A percentile compares a stretch with the other conserved stretches of the same genome.
phyloP scores from a whole-genome alignment of 2,113 vertebrate species.

The Larimichthys polyactis region DNA sequence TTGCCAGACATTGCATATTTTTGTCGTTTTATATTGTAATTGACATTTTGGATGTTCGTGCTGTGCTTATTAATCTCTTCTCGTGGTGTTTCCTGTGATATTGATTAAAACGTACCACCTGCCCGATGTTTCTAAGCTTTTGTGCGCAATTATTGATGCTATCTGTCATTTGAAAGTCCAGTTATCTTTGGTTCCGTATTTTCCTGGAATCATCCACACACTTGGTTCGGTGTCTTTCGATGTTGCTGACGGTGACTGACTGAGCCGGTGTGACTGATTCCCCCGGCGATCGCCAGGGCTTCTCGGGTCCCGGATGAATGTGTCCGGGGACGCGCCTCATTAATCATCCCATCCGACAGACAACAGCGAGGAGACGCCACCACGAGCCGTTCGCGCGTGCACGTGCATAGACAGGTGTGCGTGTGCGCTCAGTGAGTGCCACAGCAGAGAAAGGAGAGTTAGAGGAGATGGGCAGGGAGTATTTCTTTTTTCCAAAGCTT shows the following conservation, averaged over 20 bases:
- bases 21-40: neutral
- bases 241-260: constrained; percentile 54
- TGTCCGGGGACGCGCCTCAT: constrained; percentile 70
- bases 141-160: neutral
- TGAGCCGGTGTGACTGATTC: constrained; percentile 57
- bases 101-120: neutral
- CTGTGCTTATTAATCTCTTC: neutral
- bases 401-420: neutral
- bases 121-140: neutral
- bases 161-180: neutral
- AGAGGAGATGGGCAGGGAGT: neutral
- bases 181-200: neutral
- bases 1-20: neutral
- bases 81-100: neutral
- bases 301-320: constrained; percentile 66
- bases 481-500: constrained; percentile 5
- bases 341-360: constrained; percentile 75
- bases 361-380: constrained; percentile 30
- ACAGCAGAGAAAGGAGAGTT: neutral
- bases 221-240: constrained; percentile 22
- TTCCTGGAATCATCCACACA: constrained; percentile 9
- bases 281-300: constrained; percentile 60
- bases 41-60: neutral
- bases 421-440: constrained; percentile 1
- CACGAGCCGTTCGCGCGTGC: constrained; percentile 3